Evolutionary conservation across 2,797 vertebrate genomes (phyloP).

Genomic region (Ctenochaetus hawaiiensis): DNA sequence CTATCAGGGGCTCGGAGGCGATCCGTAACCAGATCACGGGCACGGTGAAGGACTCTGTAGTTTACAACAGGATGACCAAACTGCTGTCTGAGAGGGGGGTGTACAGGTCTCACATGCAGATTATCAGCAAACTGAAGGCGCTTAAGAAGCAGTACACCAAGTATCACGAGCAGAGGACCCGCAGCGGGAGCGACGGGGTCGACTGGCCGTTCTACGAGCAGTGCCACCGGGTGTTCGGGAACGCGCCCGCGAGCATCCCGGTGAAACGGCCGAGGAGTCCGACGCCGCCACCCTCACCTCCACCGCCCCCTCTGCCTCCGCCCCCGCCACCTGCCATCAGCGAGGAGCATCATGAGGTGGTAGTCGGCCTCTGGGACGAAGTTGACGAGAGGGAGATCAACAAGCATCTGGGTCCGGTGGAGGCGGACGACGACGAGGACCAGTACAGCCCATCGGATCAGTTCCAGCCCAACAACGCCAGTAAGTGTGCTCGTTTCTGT

Average conservation of each 20-base stretch:
- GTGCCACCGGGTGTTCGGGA: slow-evolving; percentile 50
- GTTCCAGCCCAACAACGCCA: slow-evolving; percentile 28
- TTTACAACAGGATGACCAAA: slow-evolving; percentile 56
- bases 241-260: not conserved
- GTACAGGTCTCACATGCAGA: slow-evolving; percentile 60
- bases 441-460: slow-evolving; percentile 29
- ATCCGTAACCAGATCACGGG: slow-evolving; percentile 59
- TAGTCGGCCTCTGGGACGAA: slow-evolving; percentile 55
- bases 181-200: slow-evolving; percentile 30
- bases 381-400: slow-evolving; percentile 29
- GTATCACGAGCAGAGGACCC: slow-evolving; percentile 54
- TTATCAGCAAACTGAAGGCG: slow-evolving; percentile 65
- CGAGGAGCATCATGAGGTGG: slow-evolving; percentile 45
- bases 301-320: not conserved
- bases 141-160: slow-evolving; percentile 60
- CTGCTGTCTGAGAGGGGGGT: slow-evolving; percentile 59
- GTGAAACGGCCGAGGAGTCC: slow-evolving; percentile 33
- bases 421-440: slow-evolving; percentile 55
- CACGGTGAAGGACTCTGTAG: slow-evolving; percentile 61
- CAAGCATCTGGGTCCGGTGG: slow-evolving; percentile 43
- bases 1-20: slow-evolving; percentile 38
- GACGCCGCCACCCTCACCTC: not conserved
- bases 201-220: slow-evolving; percentile 63
- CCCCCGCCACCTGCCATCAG: not conserved
- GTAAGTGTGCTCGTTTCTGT: slow-evolving; percentile 9